phyloP scores from a whole-genome alignment of 2,888 invertebrate species.

The Tuta absoluta region DNA sequence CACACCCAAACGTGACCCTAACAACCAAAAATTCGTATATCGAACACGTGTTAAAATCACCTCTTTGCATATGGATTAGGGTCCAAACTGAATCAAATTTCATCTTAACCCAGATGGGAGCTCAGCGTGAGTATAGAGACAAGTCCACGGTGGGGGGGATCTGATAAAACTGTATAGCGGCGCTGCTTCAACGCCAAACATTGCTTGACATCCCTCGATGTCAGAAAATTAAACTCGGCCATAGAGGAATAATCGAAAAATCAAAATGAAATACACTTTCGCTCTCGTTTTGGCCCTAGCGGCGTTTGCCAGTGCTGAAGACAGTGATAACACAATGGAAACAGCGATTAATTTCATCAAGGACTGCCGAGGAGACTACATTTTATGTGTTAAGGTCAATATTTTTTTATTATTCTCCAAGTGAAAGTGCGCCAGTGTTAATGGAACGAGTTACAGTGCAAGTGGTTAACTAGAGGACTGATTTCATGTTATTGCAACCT shows the following conservation, averaged over 20 bases:
- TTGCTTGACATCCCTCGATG: conserved; percentile 71
- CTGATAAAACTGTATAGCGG: conserved; percentile 74
- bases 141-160: conserved; percentile 63
- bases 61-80: conserved; percentile 60
- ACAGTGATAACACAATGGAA: conserved; percentile 80
- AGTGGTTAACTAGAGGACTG: conserved; percentile 42
- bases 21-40: conserved; percentile 17
- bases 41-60: conserved; percentile 39
- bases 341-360: conserved; percentile 85
- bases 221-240: conserved; percentile 58
- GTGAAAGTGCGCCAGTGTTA: conserved; percentile 68
- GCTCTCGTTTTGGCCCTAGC: conserved; percentile 64
- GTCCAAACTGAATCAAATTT: conserved; percentile 60
- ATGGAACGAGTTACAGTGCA: conserved; percentile 47
- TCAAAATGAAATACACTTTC: conserved; percentile 62
- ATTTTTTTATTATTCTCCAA: conserved; percentile 53
- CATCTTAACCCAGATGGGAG: conserved; percentile 66
- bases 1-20: conserved; percentile 33
- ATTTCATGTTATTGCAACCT: conserved; percentile 41
- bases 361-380: conserved; percentile 86
- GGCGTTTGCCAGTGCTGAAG: conserved; percentile 67
- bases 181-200: conserved; percentile 63
- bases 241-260: conserved; percentile 44
- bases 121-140: conserved; percentile 51
- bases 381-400: conserved; percentile 87